Base-by-base conservation (phyloP, 2,888 invertebrate genomes). In the Cephonodes hylas region DNA sequence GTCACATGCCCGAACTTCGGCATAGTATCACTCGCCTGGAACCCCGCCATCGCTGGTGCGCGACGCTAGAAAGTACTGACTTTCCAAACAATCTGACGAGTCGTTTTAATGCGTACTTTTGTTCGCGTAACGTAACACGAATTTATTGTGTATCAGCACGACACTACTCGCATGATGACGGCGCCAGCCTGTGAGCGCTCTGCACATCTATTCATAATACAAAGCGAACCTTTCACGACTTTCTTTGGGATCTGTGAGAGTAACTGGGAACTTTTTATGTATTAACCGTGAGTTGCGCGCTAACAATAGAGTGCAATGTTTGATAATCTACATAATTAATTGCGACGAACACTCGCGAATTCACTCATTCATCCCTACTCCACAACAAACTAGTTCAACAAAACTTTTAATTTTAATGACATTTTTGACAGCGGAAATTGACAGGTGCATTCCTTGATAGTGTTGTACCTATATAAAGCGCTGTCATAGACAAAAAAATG, bases 1-100 rank as follows among this genome's bases (percentile, higher is more conserved):
- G 89, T 91, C 68, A 92, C 92, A 66, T 86, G 92, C 64, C 92
- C 92, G 59, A 89, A 79, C 76, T 92, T 92, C 6, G 92, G 92
- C 91, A 92, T 88, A 38, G 92, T 91, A 65, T 90, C 91, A 64
- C 83, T 87, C 57, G 89, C 75, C 73, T 89, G 85, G 66, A 86
- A 86, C 59, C 87, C 83, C 61, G 92, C 82, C 92, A 92, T 92
- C 73, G 68, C 73, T 73, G 64, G 67, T 69, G 70, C 75, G 75
- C 65, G 64, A 73, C 71, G 69, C 63, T 72, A 74, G 74, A 80
- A 75, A 75, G 67, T 72, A 66, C 57, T 46, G 63, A 74, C 72
- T 75, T 73, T 70, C 70, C 67, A 76, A 72, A 70, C 67, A 66
- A 68, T 69, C 73, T 69, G 66, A 66, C 59, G 64, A 69, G 67